phyloP scores from a whole-genome alignment of 2,113 vertebrate species.

The Brachyhypopomus gauderio region DNA sequence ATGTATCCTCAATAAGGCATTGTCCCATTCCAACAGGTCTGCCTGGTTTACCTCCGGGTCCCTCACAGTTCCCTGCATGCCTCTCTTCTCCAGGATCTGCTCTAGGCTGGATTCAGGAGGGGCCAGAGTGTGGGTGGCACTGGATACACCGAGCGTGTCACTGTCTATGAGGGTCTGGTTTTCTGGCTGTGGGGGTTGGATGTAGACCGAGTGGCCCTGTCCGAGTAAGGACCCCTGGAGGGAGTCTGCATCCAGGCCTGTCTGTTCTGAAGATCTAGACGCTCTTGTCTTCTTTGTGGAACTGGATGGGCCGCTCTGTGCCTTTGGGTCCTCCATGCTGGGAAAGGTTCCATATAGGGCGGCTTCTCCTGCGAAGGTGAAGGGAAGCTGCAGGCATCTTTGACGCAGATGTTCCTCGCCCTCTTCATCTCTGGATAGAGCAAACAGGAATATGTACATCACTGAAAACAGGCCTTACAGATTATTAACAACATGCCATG shows the following conservation, averaged over 20 bases:
- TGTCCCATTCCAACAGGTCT: slow-evolving; percentile 54
- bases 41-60: background rate
- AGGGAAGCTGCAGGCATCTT: slow-evolving; percentile 61
- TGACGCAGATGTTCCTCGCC: slow-evolving; percentile 66
- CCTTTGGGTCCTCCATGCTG: background rate
- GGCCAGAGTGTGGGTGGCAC: slow-evolving; percentile 8
- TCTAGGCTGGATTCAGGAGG: slow-evolving; percentile 45
- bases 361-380: slow-evolving; percentile 67
- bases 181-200: accelerated
- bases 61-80: slow-evolving; percentile 20
- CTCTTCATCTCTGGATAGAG: slow-evolving; percentile 55
- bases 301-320: background rate
- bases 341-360: slow-evolving; percentile 42
- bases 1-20: slow-evolving; percentile 51
- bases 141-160: background rate
- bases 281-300: slow-evolving; percentile 9
- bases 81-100: background rate
- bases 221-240: slow-evolving; percentile 59
- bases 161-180: slow-evolving; percentile 27
- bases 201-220: slow-evolving; percentile 59
- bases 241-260: slow-evolving; percentile 45
- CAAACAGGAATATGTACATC: background rate
- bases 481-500: background rate
- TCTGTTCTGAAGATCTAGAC: background rate
- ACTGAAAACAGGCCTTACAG: background rate